Evolutionary conservation across 2,888 invertebrate species (phyloP), one percentile per base, ranked within the genome.

Genomic region (Pyrrhia umbra): DNA sequence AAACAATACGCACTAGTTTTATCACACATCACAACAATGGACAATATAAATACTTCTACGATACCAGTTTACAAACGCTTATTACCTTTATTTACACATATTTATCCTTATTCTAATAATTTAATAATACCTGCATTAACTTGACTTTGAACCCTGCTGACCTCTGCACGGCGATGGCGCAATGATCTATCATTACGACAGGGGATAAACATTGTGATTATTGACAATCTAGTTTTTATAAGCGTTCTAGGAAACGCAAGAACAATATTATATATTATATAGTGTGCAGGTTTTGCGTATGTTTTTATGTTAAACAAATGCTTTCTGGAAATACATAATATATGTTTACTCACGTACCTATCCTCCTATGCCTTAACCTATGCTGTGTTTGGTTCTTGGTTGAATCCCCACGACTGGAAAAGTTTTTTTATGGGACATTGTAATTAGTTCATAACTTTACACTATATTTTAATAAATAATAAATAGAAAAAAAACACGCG

Each of bases 61-160:
- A 13, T 51, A 30, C 16, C 4, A 39, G 18, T 56, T 20, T 10
- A 34, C 20, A 20, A 10, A 34, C 6, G 15, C 2, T 8, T 27
- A 27, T 21, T 30, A 34, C 5, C 16, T 21, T 9, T 46, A 37
- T 37, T 47, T 39, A 30, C 3, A 10, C 18, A 27, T 34, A 50
- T 37, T 50, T 70, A 56, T 60, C 55, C 66, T 60, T 15, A 10
- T 52, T 49, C 15, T 20, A 25, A 50, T 15, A 59, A 40, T 46
- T 34, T 54, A 65, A 20, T 30, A 65, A 6, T 21, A 30, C 50
- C 27, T 49, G 8, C 16, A n/a, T 16, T 23, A 18, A 21, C 51
- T 62, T 54, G 71, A 57, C 70, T 67, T 71, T 71, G 70, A 71
- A 54, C 71, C 27, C 15, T 30, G 27, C 49, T 37, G 61, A 54